Base-by-base conservation (phyloP, 1,140 invertebrate species). In the Brachionus manjavacas region DNA sequence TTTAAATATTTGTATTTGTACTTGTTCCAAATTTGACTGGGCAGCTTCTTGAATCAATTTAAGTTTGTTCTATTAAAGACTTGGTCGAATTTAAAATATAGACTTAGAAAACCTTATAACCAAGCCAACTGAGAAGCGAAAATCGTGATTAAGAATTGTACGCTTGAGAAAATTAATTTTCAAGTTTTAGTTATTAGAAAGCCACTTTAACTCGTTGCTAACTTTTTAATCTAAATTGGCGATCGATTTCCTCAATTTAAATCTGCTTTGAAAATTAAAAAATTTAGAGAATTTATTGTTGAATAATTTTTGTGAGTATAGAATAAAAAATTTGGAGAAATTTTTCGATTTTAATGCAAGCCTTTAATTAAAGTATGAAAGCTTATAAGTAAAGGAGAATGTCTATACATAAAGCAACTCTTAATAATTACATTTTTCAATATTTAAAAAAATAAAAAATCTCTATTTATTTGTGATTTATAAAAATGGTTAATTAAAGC, bases 1-100 rank as follows among this genome's bases (percentile, higher is more conserved):
- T 16, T 72, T 72, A 72, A 72, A 72, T 72, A 72, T 72, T 72
- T 72, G 35, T 16, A 43, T 35, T 72, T 72, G 11, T 72, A 72
- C 68, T 72, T 72, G 68, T 72, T 39, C 68, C 68, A 72, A 8
- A 60, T 60, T 20, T 25, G 3, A 9, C 20, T 60, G 4, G 52
- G 20, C 52, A 20, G 20, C 20, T 60, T 60, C 52, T 60, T 60
- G 52, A 60, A 60, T 60, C 52, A 41, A 72, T 41, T 72, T 14
- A 35, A 68, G 66, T 68, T 68, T 68, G 20, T 16, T 68, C 66
- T 31, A 68, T 14, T 14, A n/a, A 39, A 68, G 23, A 31, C 12
- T 31, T 68, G 25, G 55, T 64, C 16, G 16, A 64, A 64, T 20
- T 64, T 20, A 11, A 28, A n/a, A 64, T n/a, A 64, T 23, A 64